phyloP scores from a whole-genome alignment of 1,140 invertebrate species.

The Apis laboriosa region DNA sequence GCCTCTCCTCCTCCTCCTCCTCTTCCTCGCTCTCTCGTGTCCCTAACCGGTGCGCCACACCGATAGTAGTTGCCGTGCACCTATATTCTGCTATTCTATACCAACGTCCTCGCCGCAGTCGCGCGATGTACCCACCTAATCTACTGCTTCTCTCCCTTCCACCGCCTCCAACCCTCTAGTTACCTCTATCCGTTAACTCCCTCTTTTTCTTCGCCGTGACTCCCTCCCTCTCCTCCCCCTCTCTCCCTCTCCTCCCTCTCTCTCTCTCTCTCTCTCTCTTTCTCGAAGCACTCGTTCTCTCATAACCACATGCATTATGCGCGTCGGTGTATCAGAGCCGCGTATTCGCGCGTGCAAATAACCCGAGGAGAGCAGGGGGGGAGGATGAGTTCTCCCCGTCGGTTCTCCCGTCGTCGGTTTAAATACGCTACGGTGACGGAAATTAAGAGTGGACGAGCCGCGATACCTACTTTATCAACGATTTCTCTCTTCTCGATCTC shows the following conservation, averaged over 20 bases:
- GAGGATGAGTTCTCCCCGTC: conserved; percentile 37
- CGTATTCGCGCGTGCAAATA: conserved; percentile 64
- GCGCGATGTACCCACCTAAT: conserved; percentile 78
- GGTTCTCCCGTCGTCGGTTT: background rate
- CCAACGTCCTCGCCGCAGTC: conserved; percentile 62
- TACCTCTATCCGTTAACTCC: conserved; percentile 28
- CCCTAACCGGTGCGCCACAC: conserved; percentile 34
- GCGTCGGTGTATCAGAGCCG: conserved; percentile 57
- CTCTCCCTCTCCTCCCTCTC: conserved; percentile 42
- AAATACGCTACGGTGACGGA: conserved; percentile 44
- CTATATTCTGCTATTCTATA: conserved; percentile 56
- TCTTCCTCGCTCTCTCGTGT: conserved; percentile 43
- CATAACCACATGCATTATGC: conserved; percentile 58
- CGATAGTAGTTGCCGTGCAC: conserved; percentile 54
- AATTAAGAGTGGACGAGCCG: conserved; percentile 50
- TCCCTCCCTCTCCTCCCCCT: conserved; percentile 29
- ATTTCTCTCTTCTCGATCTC: too few species aligned
- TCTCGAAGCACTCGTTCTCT: background rate
- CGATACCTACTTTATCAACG: background rate
- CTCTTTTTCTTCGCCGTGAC: conserved; percentile 43
- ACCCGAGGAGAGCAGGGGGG: conserved; percentile 45
- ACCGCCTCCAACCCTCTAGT: conserved; percentile 6
- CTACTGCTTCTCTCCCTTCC: conserved; percentile 69
- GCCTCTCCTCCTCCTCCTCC: conserved; percentile 36
- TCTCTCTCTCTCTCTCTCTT: background rate